These are phyloP conservation scores for Antheraea yamamai DNA, from an alignment of 2,888 invertebrate species.

Conservation along the genomic window DNA sequence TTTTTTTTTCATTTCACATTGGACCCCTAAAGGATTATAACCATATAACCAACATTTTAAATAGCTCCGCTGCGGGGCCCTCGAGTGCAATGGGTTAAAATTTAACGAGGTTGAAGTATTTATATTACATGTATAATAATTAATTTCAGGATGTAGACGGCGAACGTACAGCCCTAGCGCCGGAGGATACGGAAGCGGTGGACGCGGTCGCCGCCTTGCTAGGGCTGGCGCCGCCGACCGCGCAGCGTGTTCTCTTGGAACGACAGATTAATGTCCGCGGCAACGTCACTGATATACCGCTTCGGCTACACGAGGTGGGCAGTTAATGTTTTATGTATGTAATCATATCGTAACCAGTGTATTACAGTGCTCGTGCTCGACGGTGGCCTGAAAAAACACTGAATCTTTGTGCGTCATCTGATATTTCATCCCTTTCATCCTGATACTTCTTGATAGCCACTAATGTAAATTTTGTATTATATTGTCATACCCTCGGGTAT, in stretches of 20 bases:
- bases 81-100: no score
- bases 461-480: no score
- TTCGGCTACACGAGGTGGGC: conserved; percentile 91
- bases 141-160: conserved; percentile 89
- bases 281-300: conserved; percentile 95
- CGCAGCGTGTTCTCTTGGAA: conserved; percentile 88
- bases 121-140: neutral
- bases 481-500: no score
- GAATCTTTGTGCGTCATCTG: no score
- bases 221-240: conserved; percentile 88
- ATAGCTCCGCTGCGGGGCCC: no score
- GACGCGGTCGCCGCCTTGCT: conserved; percentile 88
- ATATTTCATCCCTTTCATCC: no score
- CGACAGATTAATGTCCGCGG: conserved; percentile 95
- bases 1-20: no score
- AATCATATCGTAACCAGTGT: neutral
- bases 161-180: conserved; percentile 89
- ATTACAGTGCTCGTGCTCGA: neutral
- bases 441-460: no score
- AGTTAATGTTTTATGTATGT: neutral
- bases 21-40: neutral
- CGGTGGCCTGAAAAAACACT: neutral
- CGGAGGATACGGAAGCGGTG: conserved; percentile 86
- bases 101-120: no score
- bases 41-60: no score